Base-by-base conservation (phyloP, 35 echinoderm and acorn worm species). In the Stichopus chloronotus region DNA sequence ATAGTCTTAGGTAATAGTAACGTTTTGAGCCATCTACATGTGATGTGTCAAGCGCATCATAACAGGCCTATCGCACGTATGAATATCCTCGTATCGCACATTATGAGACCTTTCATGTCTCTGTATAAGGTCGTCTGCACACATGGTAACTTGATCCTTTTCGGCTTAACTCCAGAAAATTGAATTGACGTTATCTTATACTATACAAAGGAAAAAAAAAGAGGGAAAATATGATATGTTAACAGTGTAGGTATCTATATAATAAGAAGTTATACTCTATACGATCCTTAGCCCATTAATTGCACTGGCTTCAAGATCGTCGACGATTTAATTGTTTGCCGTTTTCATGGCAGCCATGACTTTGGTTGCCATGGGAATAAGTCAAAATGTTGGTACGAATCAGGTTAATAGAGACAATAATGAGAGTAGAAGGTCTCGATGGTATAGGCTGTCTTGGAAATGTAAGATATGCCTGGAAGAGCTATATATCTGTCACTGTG, bases 321-420 rank as follows among this genome's bases (percentile, higher is more conserved):
- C 6, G 80, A 57, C 43, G 80, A 83, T 83, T 83, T 83, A 83
- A 83, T 83, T 83, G 80, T 56, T 83, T 52, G 25, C 43, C 80
- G 30, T 55, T 24, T 52, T 83, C 25, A 19, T 83, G 80, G 61
- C 55, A 56, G 21, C 80, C 80, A 43, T 83, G 80, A 83, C 43
- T 55, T 83, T 56, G 80, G 80, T 55, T 55, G n/a, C 80, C 80
- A 83, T 83, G 80, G 52, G 25, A 52, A 83, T 52, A 83, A 52
- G 19, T 53, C 52, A 83, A 55, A 83, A 83, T 83, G 80, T 83
- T 83, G 80, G 25, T 83, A 83, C 80, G 43, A 83, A 83, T 83
- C 80, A 55, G 80, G 30, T 83, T 83, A 83, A 83, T 83, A 83
- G 54, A 83, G 80, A 55, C 19, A 83, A 55, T 83, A 65, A 65